phyloP scores from a whole-genome alignment of 1,140 invertebrate genomes.

The Drosophila nigromelanica region DNA sequence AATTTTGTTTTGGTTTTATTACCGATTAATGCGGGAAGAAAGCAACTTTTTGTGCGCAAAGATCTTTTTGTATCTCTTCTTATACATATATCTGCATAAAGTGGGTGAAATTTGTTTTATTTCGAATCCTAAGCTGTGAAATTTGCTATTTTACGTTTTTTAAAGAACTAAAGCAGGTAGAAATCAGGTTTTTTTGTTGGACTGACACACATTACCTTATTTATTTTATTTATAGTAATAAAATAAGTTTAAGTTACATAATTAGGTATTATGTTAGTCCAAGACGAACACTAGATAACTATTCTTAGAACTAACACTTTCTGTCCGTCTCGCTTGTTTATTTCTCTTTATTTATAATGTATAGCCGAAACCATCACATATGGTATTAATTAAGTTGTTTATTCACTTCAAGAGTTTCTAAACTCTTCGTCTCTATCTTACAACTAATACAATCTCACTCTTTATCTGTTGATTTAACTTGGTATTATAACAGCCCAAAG shows the following conservation, averaged over 20 bases:
- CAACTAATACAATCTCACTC: not conserved
- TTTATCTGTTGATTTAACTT: not conserved
- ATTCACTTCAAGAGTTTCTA: too few species aligned
- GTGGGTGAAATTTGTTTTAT: not conserved
- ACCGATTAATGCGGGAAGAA: not conserved
- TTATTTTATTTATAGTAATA: not conserved
- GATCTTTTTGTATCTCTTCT: too few species aligned
- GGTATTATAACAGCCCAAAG: not conserved
- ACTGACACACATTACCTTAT: too few species aligned
- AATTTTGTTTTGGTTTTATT: conserved; percentile 6
- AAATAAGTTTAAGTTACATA: too few species aligned
- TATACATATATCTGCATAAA: too few species aligned
- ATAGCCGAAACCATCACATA: too few species aligned
- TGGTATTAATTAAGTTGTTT: too few species aligned
- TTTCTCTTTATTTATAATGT: too few species aligned
- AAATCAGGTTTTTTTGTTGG: not conserved
- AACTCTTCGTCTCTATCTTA: not conserved
- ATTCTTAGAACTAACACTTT: too few species aligned
- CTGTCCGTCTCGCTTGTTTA: too few species aligned
- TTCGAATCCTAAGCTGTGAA: not conserved
- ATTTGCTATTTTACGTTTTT: not conserved
- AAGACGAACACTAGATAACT: too few species aligned
- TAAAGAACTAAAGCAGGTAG: not conserved
- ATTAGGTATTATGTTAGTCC: too few species aligned
- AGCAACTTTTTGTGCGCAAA: conserved; percentile 6